Percentiles rank a stretch among this genome's conserved stretches.
Conservation (phyloP, 2,113 vertebrate species). For the Mungos mungo region DNA sequence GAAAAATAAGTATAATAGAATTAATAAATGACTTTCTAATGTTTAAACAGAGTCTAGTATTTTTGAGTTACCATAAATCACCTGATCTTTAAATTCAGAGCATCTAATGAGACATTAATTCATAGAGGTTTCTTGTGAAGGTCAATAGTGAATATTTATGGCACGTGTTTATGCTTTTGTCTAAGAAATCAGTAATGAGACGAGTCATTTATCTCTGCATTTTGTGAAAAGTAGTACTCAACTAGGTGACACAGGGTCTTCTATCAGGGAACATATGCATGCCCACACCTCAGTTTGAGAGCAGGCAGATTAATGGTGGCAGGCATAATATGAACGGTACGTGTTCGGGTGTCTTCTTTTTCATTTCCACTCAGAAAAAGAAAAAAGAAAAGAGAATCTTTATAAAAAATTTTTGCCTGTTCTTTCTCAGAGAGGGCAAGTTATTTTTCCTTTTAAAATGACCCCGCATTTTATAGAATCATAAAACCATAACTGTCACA, state of each 20-base stretch:
- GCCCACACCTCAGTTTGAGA: neutral
- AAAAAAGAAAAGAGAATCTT: neutral
- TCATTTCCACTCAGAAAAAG: neutral
- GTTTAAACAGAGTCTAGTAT: neutral
- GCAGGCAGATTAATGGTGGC: neutral
- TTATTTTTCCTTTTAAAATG: neutral
- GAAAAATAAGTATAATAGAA: neutral
- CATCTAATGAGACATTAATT: neutral
- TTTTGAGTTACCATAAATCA: neutral
- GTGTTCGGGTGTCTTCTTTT: neutral
- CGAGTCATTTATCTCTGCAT: neutral
- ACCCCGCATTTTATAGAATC: neutral
- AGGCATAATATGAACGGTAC: neutral
- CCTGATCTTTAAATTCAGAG: slow-evolving; percentile 37
- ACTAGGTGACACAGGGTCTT: neutral
- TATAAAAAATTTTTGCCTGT: neutral
- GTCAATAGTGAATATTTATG: slow-evolving; percentile 22
- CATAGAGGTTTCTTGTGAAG: neutral
- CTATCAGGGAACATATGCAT: neutral
- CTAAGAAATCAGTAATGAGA: neutral
- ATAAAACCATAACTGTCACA: neutral
- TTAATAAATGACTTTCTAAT: slow-evolving; percentile 21
- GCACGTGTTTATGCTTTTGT: neutral
- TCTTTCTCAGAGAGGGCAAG: neutral
- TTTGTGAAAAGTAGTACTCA: neutral